Base-by-base conservation (phyloP, 2,797 vertebrate species). In the Coilia nasus region DNA sequence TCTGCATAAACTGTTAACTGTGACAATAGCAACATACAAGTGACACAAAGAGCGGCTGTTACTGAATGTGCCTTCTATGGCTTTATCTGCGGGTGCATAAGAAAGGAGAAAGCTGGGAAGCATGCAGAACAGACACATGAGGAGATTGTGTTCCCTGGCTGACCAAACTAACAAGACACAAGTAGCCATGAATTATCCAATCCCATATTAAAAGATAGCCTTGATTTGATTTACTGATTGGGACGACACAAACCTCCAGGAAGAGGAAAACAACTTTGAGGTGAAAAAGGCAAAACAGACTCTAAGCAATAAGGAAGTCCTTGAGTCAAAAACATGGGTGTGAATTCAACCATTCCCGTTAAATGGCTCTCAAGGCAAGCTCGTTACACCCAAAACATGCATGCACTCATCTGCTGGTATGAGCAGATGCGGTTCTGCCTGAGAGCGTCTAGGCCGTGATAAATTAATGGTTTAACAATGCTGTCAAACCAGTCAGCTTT, bases 31-130 rank as follows among this genome's bases (percentile, higher is more conserved):
- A 78, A 78, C 71, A 78, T 44, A 78, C 71, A 78, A 44, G 21
- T 21, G 31, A 78, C 71, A 78, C 71, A 78, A 78, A 78, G 71
- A 78, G 17, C 21, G 35, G 35, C 35, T 78, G 71, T 78, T 78
- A 21, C 35, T 44, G 41, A 78, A 78, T 44, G 71, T 9, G 35
- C 71, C 6, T 21, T 19, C 71, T 78, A 78, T 78, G 35, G 71
- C 41, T 78, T 15, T 78, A 44, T 78, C 15, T 78, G 35, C 71
- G 35, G 31, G 4, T 60, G 41, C 44, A 35, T 19, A 78, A 44
- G 67, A 41, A 19, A 17, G 35, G 71, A 41, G 12, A 75, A 78
- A 12, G 7, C 6, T 5, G 6, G 6, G 44, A 19, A 15, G 17
- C 15, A 44, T 21, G 71, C 15, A 78, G 21, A 19, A 44, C 67